Evolutionary conservation across 1,140 invertebrate genomes (phyloP).

Genomic region (Chironomus striatipennis): DNA sequence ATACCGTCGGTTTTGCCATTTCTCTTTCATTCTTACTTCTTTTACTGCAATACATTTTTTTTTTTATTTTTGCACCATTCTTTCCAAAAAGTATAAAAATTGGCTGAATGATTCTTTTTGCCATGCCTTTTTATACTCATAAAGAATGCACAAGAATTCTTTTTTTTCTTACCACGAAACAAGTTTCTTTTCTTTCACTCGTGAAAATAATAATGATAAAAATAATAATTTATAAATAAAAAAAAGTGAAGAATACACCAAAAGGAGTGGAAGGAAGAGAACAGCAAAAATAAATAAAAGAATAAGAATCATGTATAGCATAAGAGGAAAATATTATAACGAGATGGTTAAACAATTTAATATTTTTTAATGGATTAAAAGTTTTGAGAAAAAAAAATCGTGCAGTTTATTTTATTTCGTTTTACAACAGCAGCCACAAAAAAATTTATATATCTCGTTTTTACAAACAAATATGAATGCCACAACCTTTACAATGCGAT

Average conservation of each 20-base stretch:
- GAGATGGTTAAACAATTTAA: slow-evolving; percentile 20
- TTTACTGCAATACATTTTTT: background rate
- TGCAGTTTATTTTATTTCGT: slow-evolving; percentile 17
- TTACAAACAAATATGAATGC: too few relatives aligned
- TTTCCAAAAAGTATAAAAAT: background rate
- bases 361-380: slow-evolving; percentile 11
- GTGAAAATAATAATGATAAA: background rate
- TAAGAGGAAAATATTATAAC: background rate
- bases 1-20: slow-evolving; percentile 3
- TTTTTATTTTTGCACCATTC: background rate
- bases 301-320: background rate
- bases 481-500: too few relatives aligned
- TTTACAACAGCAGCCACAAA: background rate
- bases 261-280: background rate
- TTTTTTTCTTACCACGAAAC: background rate
- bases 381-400: background rate
- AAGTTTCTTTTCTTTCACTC: background rate
- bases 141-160: background rate
- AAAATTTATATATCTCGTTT: too few relatives aligned
- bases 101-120: background rate
- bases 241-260: background rate
- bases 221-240: background rate
- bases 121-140: background rate
- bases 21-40: background rate
- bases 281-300: background rate